Percentiles rank a stretch among this genome's conserved stretches.
Conservation (phyloP, 1,140 invertebrate genomes). For the Tribolium madens region DNA sequence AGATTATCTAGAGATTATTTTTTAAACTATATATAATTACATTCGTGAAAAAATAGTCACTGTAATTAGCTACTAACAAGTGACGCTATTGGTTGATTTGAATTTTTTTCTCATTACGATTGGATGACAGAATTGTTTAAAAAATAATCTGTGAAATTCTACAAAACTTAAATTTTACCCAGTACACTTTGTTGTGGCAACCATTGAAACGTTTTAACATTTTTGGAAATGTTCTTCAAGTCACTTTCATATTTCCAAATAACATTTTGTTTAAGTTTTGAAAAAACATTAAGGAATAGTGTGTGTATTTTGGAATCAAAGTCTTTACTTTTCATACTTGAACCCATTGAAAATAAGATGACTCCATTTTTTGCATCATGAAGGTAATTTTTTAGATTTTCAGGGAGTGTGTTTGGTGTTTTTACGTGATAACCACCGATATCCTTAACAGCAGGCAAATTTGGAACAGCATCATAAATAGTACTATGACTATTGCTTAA, state of each 20-base stretch:
- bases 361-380: conserved; percentile 68
- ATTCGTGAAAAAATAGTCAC: too few species aligned
- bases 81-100: too few species aligned
- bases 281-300: conserved; percentile 66
- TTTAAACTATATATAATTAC: too few species aligned
- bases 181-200: conserved; percentile 68
- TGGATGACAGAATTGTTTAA: too few species aligned
- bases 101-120: too few species aligned
- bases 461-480: conserved; percentile 43
- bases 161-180: conserved; percentile 31
- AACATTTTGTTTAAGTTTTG: conserved; percentile 68
- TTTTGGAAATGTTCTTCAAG: conserved; percentile 64
- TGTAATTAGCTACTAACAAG: too few species aligned
- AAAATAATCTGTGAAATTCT: not conserved
- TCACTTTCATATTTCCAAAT: conserved; percentile 73
- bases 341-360: conserved; percentile 70
- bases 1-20: too few species aligned
- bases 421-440: conserved; percentile 53
- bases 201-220: conserved; percentile 72
- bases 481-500: conserved; percentile 49
- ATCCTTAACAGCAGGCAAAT: conserved; percentile 39
- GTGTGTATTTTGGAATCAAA: conserved; percentile 63
- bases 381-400: conserved; percentile 62
- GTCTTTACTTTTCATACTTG: conserved; percentile 66
- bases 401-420: conserved; percentile 46